These are phyloP conservation scores for Erannis defoliaria DNA, from an alignment of 2,888 invertebrate species.

Conservation along the genomic window DNA sequence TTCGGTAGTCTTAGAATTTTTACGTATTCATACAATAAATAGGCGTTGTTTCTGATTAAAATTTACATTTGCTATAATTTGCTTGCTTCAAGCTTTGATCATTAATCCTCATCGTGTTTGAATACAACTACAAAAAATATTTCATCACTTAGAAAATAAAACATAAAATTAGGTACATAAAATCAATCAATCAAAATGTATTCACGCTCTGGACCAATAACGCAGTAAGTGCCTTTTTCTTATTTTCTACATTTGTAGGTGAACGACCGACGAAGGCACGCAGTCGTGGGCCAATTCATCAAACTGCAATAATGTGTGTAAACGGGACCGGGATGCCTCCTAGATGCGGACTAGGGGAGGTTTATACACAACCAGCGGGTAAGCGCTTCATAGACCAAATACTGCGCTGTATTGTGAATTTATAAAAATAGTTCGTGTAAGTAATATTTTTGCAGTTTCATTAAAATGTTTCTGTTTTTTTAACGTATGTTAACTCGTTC, in stretches of 20 bases:
- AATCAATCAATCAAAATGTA: neutral
- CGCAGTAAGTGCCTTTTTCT: conserved; percentile 27
- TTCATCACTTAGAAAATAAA: neutral
- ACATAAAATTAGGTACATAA: neutral
- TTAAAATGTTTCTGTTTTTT: no score
- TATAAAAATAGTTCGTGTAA: neutral
- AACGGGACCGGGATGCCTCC: conserved; percentile 69
- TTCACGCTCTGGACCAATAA: conserved; percentile 10
- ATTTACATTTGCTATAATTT: no score
- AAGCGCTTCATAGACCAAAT: conserved; percentile 64
- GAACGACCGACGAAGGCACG: conserved; percentile 67
- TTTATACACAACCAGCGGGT: conserved; percentile 51
- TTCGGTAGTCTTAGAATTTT: no score
- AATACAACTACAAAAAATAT: no score
- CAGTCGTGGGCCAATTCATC: conserved; percentile 72
- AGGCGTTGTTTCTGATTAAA: no score
- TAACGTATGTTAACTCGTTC: no score
- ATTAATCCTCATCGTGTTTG: no score
- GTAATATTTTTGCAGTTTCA: neutral
- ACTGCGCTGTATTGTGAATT: conserved; percentile 31
- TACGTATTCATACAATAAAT: no score
- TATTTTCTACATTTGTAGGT: conserved; percentile 54
- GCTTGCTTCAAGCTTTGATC: no score
- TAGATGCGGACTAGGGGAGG: conserved; percentile 71
- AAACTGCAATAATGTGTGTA: conserved; percentile 79